Percentiles rank a stretch among this genome's conserved stretches.
These are phyloP conservation scores for Scaptomyza cyrtandrae DNA, from an alignment of 2,888 invertebrate species.

Conservation along the genomic window DNA sequence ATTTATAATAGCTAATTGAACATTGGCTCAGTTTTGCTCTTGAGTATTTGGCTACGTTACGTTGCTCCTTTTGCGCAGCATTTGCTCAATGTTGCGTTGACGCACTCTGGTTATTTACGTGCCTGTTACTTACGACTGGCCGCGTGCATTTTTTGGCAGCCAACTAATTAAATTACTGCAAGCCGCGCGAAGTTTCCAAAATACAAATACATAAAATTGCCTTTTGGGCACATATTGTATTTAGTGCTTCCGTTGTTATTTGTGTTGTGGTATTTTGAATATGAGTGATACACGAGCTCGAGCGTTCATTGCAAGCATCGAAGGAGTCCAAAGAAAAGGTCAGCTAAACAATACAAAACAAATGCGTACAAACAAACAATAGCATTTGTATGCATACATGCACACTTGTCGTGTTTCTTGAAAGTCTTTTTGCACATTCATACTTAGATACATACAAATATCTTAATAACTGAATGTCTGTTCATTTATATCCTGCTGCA, in stretches of 20 bases:
- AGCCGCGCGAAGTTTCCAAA: slow-evolving; percentile 47
- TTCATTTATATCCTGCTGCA: slow-evolving; percentile 46
- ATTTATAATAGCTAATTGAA: neutral
- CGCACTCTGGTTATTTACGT: slow-evolving; percentile 39
- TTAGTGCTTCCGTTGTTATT: slow-evolving; percentile 24
- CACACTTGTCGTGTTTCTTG: slow-evolving; percentile 2
- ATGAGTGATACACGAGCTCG: slow-evolving; percentile 88
- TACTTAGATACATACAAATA: slow-evolving; percentile 1
- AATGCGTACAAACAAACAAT: slow-evolving; percentile 7
- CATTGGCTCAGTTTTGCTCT: slow-evolving; percentile 7
- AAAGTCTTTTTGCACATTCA: neutral
- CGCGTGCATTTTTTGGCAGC: slow-evolving; percentile 51
- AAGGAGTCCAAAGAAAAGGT: slow-evolving; percentile 92
- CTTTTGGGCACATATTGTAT: slow-evolving; percentile 19
- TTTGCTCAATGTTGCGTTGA: slow-evolving; percentile 19
- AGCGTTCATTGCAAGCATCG: slow-evolving; percentile 91
- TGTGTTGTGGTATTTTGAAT: slow-evolving; percentile 50
- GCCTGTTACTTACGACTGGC: slow-evolving; percentile 45
- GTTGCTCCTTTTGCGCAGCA: slow-evolving; percentile 18
- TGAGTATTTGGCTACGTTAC: slow-evolving; percentile 7
- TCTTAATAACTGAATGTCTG: neutral
- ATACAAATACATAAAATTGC: slow-evolving; percentile 7
- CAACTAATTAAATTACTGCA: slow-evolving; percentile 41
- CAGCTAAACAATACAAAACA: slow-evolving; percentile 45
- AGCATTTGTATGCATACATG: slow-evolving; percentile 6